Percentiles rank a stretch among this genome's conserved stretches.
Conservation (phyloP, 2,113 vertebrate genomes). For the Xenopus borealis region DNA sequence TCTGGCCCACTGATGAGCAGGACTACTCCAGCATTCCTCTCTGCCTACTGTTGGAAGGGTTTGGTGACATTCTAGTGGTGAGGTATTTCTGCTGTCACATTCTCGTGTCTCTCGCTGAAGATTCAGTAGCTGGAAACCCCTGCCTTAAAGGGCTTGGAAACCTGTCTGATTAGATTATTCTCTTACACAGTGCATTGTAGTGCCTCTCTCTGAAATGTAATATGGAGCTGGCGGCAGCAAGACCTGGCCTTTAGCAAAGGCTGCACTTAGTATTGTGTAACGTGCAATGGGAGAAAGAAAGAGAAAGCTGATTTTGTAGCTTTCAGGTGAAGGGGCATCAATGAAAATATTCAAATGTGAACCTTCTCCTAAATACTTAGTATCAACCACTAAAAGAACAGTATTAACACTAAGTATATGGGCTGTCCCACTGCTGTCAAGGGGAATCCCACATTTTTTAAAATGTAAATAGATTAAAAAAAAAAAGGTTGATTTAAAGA, state of each 20-base stretch:
- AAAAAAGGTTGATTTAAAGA: no score
- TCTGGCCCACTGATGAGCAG: not conserved
- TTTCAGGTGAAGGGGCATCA: no score
- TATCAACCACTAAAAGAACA: no score
- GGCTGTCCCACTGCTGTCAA: no score
- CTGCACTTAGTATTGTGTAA: not conserved
- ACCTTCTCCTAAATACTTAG: no score
- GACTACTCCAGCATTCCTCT: not conserved
- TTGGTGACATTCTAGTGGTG: not conserved
- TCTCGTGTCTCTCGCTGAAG: not conserved
- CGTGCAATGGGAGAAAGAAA: not conserved
- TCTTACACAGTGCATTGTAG: not conserved
- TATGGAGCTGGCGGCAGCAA: not conserved
- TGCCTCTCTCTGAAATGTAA: not conserved
- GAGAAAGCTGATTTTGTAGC: not conserved
- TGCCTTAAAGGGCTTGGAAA: no score
- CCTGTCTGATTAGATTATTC: constrained; percentile 6
- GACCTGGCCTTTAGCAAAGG: not conserved
- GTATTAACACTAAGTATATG: no score
- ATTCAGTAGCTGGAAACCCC: not conserved
- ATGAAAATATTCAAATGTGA: no score
- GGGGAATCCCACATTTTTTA: no score
- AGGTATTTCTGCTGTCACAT: not conserved
- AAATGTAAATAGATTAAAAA: no score
- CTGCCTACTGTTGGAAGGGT: not conserved